Evolutionary conservation across 2,888 invertebrate genomes (phyloP), one percentile per base, ranked within the genome.

Genomic region (Patella ulyssiponensis): DNA sequence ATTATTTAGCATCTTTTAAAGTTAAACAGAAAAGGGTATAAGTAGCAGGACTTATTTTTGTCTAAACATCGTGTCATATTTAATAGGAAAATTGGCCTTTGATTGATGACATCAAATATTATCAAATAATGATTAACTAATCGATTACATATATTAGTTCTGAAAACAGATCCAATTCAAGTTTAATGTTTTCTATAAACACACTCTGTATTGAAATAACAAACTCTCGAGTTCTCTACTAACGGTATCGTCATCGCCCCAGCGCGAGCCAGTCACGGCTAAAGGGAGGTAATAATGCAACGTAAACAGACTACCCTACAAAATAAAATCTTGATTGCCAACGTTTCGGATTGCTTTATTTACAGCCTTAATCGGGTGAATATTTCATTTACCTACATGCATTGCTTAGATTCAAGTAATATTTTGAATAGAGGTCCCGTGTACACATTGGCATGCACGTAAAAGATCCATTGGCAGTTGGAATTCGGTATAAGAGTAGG

Each of bases 241-340:
- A 44, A 44, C 44, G 44, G 1, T 44, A 44, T 44, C n/a, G 27
- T 70, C 70, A 70, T 44, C 14, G 70, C 17, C 54, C 51, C 54
- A 20, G n/a, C 54, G 27, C 54, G 53, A 52, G 17, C 12, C 73
- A 20, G 58, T 44, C 27, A 75, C 54, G 56, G 75, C 51, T 70
- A 75, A 75, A 75, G 75, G 75, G 75, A 75, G 75, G 70, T 75
- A 75, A 75, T 44, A 44, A 44, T 7, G 44, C 44, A 44, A 44
- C 44, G 44, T 44, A 44, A 44, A 44, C 44, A 44, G 44, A 44
- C 44, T 44, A 44, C 44, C 7, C 44, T 1, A 44, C 9, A 44
- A 44, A 9, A 44, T 44, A 9, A 44, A 44, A 44, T 44, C 1
- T 44, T 5, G 44, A 44, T 44, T 44, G 44, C 44, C 44, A 7